phyloP scores from a whole-genome alignment of 1,140 invertebrate genomes.

The Diprion similis region DNA sequence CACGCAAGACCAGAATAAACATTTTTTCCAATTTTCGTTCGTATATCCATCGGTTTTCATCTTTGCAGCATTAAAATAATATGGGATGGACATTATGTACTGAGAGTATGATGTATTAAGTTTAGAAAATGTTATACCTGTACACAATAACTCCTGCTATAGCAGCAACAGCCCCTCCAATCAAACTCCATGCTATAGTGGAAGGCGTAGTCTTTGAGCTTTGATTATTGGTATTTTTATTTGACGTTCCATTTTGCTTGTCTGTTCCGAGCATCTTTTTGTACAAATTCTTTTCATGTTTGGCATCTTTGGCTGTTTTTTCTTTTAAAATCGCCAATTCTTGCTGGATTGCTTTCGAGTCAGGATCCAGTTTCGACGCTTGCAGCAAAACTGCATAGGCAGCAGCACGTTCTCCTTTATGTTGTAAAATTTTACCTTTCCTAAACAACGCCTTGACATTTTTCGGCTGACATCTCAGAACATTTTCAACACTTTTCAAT shows the following conservation, averaged over 20 bases:
- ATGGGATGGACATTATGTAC: background rate
- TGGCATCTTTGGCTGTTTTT: constrained; percentile 63
- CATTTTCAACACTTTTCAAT: constrained; percentile 79
- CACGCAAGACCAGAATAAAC: background rate
- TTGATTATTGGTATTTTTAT: constrained; percentile 27
- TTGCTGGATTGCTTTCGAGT: constrained; percentile 64
- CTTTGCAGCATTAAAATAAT: background rate
- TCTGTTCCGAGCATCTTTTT: constrained; percentile 69
- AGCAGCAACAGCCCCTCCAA: constrained; percentile 52
- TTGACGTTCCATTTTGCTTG: constrained; percentile 23
- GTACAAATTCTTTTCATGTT: constrained; percentile 69
- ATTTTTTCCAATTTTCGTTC: background rate
- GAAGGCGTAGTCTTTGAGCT: constrained; percentile 31
- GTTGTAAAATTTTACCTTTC: constrained; percentile 73
- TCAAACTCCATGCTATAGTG: constrained; percentile 48
- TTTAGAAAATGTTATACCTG: constrained; percentile 36
- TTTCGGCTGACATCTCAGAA: constrained; percentile 80
- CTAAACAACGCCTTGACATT: constrained; percentile 91
- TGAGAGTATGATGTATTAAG: background rate
- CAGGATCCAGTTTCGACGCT: constrained; percentile 67
- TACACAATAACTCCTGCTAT: constrained; percentile 49
- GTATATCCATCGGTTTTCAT: background rate
- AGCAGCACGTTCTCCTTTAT: constrained; percentile 66
- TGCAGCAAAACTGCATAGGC: constrained; percentile 67
- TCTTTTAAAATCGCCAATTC: constrained; percentile 68